Conservation (phyloP, 30 jellyfish, hydroid and myxozoan species). For the Hydractinia symbiolongicarpus region DNA sequence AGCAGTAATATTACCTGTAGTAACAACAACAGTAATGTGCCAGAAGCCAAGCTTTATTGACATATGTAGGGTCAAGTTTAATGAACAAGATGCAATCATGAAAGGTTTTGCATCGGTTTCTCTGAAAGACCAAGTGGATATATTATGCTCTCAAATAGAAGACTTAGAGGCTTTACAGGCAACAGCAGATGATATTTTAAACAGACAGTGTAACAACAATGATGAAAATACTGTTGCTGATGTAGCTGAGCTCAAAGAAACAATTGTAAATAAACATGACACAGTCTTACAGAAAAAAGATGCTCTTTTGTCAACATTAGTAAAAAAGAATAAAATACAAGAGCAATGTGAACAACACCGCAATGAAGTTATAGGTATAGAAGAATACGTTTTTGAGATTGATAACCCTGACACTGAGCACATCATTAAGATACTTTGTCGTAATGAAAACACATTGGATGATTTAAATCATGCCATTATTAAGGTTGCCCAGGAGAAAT, state of each 20-base stretch:
- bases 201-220: too few relatives aligned
- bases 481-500: not conserved
- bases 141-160: too few relatives aligned
- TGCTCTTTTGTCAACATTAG: not conserved
- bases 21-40: too few relatives aligned
- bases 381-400: conserved; percentile 22
- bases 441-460: conserved; percentile 1
- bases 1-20: too few relatives aligned
- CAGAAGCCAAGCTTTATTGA: too few relatives aligned
- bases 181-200: too few relatives aligned
- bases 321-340: not conserved
- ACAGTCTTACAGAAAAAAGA: not conserved
- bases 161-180: too few relatives aligned
- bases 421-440: not conserved
- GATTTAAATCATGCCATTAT: not conserved
- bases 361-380: not conserved
- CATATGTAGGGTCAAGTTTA: too few relatives aligned
- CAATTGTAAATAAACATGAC: not conserved
- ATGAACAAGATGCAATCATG: too few relatives aligned
- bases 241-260: not conserved
- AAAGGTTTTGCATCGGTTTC: too few relatives aligned
- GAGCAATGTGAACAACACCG: conserved; percentile 1
- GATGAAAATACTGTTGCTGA: not conserved
- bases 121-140: too few relatives aligned
- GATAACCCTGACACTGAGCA: conserved; percentile 20